Conservation (phyloP, 2,797 vertebrate species). For the Nannoperca obscura region DNA sequence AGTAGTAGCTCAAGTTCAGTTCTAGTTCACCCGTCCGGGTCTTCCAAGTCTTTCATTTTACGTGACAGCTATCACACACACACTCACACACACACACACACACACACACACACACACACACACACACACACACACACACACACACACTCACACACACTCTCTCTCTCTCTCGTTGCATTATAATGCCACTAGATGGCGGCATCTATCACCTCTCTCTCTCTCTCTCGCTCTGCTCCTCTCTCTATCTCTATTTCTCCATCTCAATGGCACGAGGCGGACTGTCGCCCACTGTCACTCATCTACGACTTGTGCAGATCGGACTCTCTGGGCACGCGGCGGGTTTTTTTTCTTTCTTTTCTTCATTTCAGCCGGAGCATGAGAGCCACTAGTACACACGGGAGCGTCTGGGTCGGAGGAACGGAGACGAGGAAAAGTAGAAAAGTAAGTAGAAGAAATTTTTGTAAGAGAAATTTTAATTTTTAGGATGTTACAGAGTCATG, state of each 20-base stretch:
- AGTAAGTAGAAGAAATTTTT: not conserved
- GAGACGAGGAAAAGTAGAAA: conserved; percentile 38
- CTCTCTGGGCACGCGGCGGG: not conserved
- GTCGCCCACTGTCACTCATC: conserved; percentile 48
- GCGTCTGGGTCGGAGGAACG: conserved; percentile 4
- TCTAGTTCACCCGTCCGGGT: too few species aligned
- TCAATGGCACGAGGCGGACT: conserved; percentile 33
- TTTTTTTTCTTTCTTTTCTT: not conserved
- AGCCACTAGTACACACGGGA: not conserved
- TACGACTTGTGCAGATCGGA: conserved; percentile 29
- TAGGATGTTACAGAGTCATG: not conserved
- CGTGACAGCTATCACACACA: too few species aligned
- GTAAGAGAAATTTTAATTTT: not conserved
- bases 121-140: too few species aligned
- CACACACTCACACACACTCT: too few species aligned
- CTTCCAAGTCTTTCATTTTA: too few species aligned
- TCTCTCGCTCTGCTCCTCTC: not conserved
- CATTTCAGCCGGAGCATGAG: conserved; percentile 23
- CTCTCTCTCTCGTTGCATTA: not conserved
- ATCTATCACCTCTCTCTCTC: conserved; percentile 8
- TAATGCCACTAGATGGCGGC: conserved; percentile 56
- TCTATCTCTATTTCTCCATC: not conserved
- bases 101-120: too few species aligned
- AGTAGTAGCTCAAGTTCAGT: too few species aligned
- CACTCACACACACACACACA: too few species aligned